Conservation (phyloP, 2,113 vertebrate species). For the Cranoglanis bouderius region DNA sequence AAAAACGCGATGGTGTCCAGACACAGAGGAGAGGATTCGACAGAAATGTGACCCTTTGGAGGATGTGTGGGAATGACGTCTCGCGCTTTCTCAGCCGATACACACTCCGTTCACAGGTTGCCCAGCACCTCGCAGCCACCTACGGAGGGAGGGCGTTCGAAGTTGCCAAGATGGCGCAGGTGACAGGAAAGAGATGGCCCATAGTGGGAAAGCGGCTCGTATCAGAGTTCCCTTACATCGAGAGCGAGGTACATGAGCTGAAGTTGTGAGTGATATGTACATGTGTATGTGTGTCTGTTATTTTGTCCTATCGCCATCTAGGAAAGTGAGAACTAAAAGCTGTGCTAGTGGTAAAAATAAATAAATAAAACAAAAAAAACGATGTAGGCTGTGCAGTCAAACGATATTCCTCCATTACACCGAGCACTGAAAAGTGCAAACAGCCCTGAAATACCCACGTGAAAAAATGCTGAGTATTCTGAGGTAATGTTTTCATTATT, state of each 20-base stretch:
- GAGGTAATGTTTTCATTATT: too few relatives aligned
- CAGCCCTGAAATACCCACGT: too few relatives aligned
- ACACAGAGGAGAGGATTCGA: not conserved
- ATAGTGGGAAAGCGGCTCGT: conserved; percentile 93
- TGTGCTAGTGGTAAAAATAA: not conserved
- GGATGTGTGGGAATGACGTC: not conserved
- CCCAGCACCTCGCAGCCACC: conserved; percentile 87
- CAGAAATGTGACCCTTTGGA: not conserved
- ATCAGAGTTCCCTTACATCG: conserved; percentile 96
- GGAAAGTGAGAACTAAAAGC: not conserved
- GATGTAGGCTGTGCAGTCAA: too few relatives aligned
- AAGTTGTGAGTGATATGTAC: not conserved
- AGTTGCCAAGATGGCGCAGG: conserved; percentile 93
- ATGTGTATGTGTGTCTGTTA: not conserved
- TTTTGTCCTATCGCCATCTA: not conserved
- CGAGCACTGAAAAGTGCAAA: too few relatives aligned
- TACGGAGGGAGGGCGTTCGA: conserved; percentile 91
- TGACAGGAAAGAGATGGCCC: conserved; percentile 94
- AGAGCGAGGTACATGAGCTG: conserved; percentile 83
- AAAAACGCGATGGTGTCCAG: not conserved
- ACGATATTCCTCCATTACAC: too few relatives aligned
- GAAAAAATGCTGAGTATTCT: too few relatives aligned
- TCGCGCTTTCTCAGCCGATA: not conserved
- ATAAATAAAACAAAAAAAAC: not conserved
- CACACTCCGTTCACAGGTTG: conserved; percentile 76